Conservation (phyloP, 2,888 invertebrate genomes). For the Brenthis ino region DNA sequence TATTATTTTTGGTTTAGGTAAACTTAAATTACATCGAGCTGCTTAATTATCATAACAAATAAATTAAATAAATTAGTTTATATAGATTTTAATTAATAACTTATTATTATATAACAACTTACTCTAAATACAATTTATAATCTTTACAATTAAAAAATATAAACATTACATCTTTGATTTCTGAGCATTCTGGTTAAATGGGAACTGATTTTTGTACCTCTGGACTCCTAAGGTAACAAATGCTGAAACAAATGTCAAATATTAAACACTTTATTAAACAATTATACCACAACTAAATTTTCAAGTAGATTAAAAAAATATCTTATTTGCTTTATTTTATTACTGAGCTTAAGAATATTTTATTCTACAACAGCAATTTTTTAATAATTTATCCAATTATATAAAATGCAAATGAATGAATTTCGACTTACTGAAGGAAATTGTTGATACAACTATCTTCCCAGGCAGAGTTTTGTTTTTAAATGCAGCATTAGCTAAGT, state of each 20-base stretch:
- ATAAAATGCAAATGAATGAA: constrained; percentile 1
- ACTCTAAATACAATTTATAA: constrained; percentile 2
- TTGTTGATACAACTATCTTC: constrained; percentile 66
- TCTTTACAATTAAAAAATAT: background rate
- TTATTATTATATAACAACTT: constrained; percentile 4
- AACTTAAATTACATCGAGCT: background rate
- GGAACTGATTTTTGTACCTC: constrained; percentile 72
- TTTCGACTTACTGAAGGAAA: constrained; percentile 72
- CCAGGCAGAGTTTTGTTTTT: constrained; percentile 76
- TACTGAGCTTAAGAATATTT: background rate
- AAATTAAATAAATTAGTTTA: background rate
- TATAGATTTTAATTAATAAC: constrained; percentile 9
- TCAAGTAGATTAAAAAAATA: too few relatives aligned
- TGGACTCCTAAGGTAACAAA: constrained; percentile 82
- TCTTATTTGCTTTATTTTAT: background rate
- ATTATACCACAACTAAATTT: too few relatives aligned
- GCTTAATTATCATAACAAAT: background rate
- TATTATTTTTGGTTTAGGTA: background rate
- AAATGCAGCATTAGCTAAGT: constrained; percentile 80
- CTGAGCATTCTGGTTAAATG: constrained; percentile 71
- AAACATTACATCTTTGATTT: constrained; percentile 36
- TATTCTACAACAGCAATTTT: background rate
- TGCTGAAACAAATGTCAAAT: constrained; percentile 68
- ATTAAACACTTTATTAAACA: too few relatives aligned
- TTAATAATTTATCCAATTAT: too few relatives aligned